phyloP scores from a whole-genome alignment of 2,888 invertebrate species.

The Standfussiana lucernea region DNA sequence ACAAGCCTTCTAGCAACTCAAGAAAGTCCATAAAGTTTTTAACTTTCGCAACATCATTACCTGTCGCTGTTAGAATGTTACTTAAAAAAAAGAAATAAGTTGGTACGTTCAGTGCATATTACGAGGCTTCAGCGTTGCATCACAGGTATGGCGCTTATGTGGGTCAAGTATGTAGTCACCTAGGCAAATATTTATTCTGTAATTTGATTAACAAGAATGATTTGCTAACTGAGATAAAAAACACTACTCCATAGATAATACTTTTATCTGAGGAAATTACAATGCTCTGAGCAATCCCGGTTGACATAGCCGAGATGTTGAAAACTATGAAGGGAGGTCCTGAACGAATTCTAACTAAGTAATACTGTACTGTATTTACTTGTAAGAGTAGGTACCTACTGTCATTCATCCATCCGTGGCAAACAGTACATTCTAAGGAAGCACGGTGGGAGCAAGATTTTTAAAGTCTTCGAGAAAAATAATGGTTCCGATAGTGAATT shows the following conservation, averaged over 20 bases:
- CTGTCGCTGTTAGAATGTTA: not conserved
- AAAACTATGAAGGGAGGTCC: not conserved
- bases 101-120: not conserved
- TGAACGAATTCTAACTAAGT: not conserved
- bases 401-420: not conserved
- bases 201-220: slow-evolving; percentile 41
- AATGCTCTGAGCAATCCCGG: slow-evolving; percentile 33
- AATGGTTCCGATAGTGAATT: no score
- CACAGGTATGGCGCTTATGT: slow-evolving; percentile 25
- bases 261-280: slow-evolving; percentile 45
- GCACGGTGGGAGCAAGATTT: no score
- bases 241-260: slow-evolving; percentile 11
- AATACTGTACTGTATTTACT: no score
- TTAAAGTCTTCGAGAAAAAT: no score
- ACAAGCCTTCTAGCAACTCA: no score
- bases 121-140: slow-evolving; percentile 16
- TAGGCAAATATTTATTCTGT: slow-evolving; percentile 45
- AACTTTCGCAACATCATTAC: no score
- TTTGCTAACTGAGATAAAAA: slow-evolving; percentile 39
- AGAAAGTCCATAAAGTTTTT: no score
- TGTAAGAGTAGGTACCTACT: no score
- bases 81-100: not conserved
- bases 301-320: slow-evolving; percentile 16
- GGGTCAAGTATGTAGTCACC: slow-evolving; percentile 44
- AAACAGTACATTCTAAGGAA: not conserved